Evolutionary conservation across 1,140 invertebrate genomes (phyloP).

Genomic region (Drosophila watanabei): DNA sequence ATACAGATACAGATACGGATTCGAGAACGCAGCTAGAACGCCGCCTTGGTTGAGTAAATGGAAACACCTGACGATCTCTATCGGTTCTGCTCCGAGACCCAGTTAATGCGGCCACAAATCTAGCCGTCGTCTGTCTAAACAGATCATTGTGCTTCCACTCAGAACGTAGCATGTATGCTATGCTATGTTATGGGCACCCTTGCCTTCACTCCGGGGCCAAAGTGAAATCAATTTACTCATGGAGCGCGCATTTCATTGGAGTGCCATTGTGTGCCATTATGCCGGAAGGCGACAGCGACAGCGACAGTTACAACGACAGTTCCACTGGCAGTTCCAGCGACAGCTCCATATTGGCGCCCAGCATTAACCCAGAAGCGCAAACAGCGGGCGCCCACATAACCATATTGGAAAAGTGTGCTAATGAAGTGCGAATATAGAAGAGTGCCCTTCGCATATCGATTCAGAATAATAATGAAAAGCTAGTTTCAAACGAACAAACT

Average conservation of each 20-base stretch:
- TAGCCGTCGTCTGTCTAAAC: constrained; percentile 15
- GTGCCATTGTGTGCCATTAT: constrained; percentile 37
- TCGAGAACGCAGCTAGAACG: constrained; percentile 45
- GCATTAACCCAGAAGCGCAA: constrained; percentile 38
- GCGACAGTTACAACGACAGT: neutral
- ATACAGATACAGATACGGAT: constrained; percentile 14
- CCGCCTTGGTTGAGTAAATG: constrained; percentile 38
- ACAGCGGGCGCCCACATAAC: constrained; percentile 48
- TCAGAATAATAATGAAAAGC: constrained; percentile 10
- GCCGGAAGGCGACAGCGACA: constrained; percentile 36
- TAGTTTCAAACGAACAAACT: neutral
- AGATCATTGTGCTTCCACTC: constrained; percentile 24
- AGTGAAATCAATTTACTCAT: constrained; percentile 53
- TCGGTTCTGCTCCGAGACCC: constrained; percentile 49
- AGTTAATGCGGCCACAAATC: constrained; percentile 48
- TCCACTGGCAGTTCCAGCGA: neutral
- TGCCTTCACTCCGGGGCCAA: constrained; percentile 18
- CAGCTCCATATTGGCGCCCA: constrained; percentile 5
- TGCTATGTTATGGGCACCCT: constrained; percentile 42
- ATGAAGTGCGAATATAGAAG: constrained; percentile 43
- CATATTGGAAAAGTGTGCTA: constrained; percentile 38
- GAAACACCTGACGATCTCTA: constrained; percentile 58
- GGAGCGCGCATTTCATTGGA: constrained; percentile 27
- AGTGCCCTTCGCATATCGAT: constrained; percentile 22
- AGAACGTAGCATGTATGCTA: constrained; percentile 4